Evolutionary conservation across 1,140 invertebrate genomes (phyloP), one percentile per base, ranked within the genome.

Genomic region (Parasteatoda tepidariorum): DNA sequence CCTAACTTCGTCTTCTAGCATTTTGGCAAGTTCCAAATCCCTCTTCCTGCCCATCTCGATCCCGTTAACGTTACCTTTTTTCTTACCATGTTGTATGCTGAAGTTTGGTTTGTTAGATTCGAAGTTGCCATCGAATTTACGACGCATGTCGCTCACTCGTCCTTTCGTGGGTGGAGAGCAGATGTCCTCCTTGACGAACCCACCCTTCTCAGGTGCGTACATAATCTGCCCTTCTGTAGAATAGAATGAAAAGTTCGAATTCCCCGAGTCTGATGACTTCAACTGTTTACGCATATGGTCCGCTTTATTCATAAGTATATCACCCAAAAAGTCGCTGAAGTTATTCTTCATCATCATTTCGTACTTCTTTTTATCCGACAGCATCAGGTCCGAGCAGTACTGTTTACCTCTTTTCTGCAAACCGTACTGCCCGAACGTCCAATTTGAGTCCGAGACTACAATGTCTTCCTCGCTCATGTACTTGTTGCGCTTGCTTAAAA

Each of bases 1-100:
- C 87, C 94, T 93, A 86, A 94, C 94, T 86, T 94, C 93, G 86
- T 94, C 93, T 87, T 94, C 93, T 2, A 92, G 91, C 85, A 92
- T 91, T 86, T 92, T 91, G 92, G 95, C 94, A 9, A 75, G 61
- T 28, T 84, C 71, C 6, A 84, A 33, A 34, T 76, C 82, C 59
- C 70, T 41, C 31, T 64, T 71, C 15, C 81, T 24, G 9, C 67
- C 54, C 62, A 67, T 9, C 18, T 75, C 82, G 9, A 57, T 26
- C 55, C 57, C 75, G 4, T 34, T 41, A 3, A 33, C 28, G 13
- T 41, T 62, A 4, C 31, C 9, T 24, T 70, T 82, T 7, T 79
- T 79, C 54, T 82, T 82, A 0, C 24, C 22, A 26, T 57, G 59
- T 22, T 70, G 70, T 2, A 41, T 11, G 1, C 38, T 61, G 13